A percentile compares a stretch with the other conserved stretches of the same genome.
Evolutionary conservation across 2,797 vertebrate species (phyloP).

Genomic region (Emys orbicularis): DNA sequence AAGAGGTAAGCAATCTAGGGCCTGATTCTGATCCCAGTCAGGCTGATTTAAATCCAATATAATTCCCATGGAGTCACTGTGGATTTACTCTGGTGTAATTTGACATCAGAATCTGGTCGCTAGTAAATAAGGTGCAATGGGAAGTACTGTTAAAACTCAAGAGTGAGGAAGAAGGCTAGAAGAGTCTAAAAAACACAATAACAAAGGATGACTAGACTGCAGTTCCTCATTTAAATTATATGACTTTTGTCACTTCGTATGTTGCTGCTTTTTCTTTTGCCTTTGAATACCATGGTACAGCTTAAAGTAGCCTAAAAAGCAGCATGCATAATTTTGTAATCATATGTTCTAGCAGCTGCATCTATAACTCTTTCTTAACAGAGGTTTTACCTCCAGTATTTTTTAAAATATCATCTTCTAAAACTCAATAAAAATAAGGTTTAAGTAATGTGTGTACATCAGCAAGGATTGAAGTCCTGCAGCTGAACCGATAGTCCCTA

Average conservation of each 20-base stretch:
- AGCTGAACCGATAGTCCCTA: slow-evolving; percentile 26
- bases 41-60: accelerated
- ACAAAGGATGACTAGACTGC: neutral
- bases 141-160: neutral
- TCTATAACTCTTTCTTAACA: slow-evolving; percentile 37
- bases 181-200: accelerated
- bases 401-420: neutral
- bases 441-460: slow-evolving; percentile 13
- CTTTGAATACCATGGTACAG: neutral
- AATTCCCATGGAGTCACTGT: neutral
- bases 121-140: neutral
- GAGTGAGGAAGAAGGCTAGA: neutral
- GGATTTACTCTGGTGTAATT: neutral
- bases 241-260: neutral
- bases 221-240: neutral
- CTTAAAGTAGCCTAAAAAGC: neutral
- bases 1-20: neutral
- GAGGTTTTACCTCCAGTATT: slow-evolving; percentile 22
- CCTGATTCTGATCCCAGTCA: neutral
- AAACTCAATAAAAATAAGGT: slow-evolving; percentile 56
- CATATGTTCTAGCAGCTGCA: slow-evolving; percentile 8
- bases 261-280: neutral
- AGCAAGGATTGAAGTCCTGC: neutral
- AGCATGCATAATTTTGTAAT: neutral
- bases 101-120: neutral